phyloP scores from a whole-genome alignment of 2,888 invertebrate genomes.

The Mongoloraphidia duomilia region DNA sequence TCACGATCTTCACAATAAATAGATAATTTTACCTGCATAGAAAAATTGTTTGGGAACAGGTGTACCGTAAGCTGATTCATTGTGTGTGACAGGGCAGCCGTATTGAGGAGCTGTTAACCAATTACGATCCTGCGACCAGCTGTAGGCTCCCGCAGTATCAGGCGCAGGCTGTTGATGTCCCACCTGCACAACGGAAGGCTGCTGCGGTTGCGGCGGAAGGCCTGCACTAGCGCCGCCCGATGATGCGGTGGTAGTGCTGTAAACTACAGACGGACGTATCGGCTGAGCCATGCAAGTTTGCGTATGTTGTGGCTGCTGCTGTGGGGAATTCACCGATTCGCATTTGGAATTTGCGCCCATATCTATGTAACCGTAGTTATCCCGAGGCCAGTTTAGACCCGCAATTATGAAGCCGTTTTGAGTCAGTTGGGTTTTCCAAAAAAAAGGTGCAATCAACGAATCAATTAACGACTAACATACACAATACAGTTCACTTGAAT shows the following conservation, averaged over 20 bases:
- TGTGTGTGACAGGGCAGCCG: too few relatives aligned
- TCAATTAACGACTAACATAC: too few relatives aligned
- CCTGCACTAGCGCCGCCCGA: constrained; percentile 6
- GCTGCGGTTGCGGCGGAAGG: neutral
- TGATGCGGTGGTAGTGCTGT: constrained; percentile 5
- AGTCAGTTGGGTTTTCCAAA: too few relatives aligned
- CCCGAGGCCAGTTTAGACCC: constrained; percentile 31
- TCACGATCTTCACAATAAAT: too few relatives aligned
- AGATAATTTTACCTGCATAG: too few relatives aligned
- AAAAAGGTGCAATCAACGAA: too few relatives aligned
- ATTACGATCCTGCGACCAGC: too few relatives aligned
- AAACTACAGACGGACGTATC: constrained; percentile 9
- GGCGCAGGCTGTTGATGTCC: neutral
- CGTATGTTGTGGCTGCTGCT: constrained; percentile 3
- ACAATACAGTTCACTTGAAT: too few relatives aligned
- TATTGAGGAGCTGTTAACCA: too few relatives aligned
- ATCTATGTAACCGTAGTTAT: constrained; percentile 41
- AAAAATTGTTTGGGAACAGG: too few relatives aligned
- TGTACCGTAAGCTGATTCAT: too few relatives aligned
- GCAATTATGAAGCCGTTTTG: constrained; percentile 22
- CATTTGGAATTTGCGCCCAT: constrained; percentile 26
- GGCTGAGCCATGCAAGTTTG: neutral
- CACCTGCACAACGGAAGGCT: constrained; percentile 3
- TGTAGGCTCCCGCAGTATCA: too few relatives aligned
- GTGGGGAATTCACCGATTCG: constrained; percentile 16